Evolutionary conservation across 2,113 vertebrate genomes (phyloP), one percentile per base, ranked within the genome.

Genomic region (Nipponia nippon): DNA sequence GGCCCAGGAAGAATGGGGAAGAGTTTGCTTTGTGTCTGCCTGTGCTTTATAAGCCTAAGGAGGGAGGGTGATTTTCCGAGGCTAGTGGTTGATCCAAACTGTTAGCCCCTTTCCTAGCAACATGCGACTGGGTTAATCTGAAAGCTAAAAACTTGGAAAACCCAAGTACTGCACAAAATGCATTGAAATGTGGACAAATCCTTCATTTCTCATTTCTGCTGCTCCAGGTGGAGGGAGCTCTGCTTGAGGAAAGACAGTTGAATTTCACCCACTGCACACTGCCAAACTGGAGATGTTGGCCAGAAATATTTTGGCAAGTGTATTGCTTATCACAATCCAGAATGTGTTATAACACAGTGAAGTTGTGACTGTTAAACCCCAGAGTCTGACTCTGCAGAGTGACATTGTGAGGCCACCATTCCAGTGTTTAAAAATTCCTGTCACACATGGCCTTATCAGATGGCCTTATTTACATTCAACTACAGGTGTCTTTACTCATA

Each of bases 401-500:
- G 2, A 76, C 1, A 0, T 53, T 69, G 69, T 75, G 77, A 84
- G 89, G 89, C 72, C 70, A 69, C 70, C 30, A 53, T 82, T 94
- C 23, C 66, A 36, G 70, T 40, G 62, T 83, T 97, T 95, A 87
- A 95, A 94, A 95, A 93, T 76, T 95, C 89, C 86, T 91, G 87
- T 79, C 81, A 79, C 83, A 82, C 25, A 29, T 2, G 77, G 40
- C 36, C 58, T 94, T 92, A 96, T 97, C 94, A 95, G 86, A 79
- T 79, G 36, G 32, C 36, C 77, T 82, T 97, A 96, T 97, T 92
- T 96, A 91, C 87, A 69, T 93, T 85, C 83, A 89, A 56, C 69
- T 82, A 79, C 94, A 97, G 81, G 91, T 97, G 83, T 97, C 95
- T 95, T 97, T 97, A 87, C 72, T 96, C 80, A 71, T 44, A n/a